These are phyloP conservation scores for Pollenia angustigena DNA, from an alignment of 2,888 invertebrate genomes.

Conservation along the genomic window DNA sequence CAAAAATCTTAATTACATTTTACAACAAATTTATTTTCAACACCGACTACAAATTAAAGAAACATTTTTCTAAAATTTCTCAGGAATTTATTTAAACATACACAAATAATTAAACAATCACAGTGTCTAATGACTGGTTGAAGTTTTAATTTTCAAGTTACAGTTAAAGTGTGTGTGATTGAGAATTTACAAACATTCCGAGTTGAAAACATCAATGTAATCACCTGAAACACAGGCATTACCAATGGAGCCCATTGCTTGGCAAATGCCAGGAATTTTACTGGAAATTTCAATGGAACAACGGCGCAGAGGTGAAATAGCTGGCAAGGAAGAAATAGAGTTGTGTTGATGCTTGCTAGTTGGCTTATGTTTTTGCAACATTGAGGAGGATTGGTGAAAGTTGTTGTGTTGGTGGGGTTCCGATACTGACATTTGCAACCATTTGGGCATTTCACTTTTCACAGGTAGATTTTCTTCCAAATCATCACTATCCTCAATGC, in stretches of 20 bases:
- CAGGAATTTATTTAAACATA: background rate
- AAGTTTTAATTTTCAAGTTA: conserved; percentile 23
- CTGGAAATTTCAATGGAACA: conserved; percentile 82
- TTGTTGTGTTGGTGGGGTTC: conserved; percentile 68
- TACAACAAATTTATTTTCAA: conserved; percentile 10
- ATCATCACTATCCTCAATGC: conserved; percentile 33
- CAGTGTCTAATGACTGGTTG: conserved; percentile 42
- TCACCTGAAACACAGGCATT: conserved; percentile 82
- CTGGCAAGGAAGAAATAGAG: conserved; percentile 8
- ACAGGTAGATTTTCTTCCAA: conserved; percentile 50
- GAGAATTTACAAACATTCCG: conserved; percentile 76
- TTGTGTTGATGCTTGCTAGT: conserved; percentile 48
- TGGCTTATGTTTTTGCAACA: conserved; percentile 49
- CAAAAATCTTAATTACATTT: conserved; percentile 47
- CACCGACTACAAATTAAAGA: conserved; percentile 23
- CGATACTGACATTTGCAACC: conserved; percentile 72
- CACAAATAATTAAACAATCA: conserved; percentile 46
- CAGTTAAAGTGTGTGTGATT: background rate
- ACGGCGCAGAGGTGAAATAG: conserved; percentile 67
- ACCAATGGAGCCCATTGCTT: conserved; percentile 80
- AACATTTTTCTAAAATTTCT: background rate
- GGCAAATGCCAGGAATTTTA: conserved; percentile 80
- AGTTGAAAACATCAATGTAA: conserved; percentile 80
- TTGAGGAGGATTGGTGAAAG: conserved; percentile 48
- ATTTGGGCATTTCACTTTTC: conserved; percentile 73